These are phyloP conservation scores for Scaptomyza tumidula DNA, from an alignment of 2,888 invertebrate species.

Conservation along the genomic window DNA sequence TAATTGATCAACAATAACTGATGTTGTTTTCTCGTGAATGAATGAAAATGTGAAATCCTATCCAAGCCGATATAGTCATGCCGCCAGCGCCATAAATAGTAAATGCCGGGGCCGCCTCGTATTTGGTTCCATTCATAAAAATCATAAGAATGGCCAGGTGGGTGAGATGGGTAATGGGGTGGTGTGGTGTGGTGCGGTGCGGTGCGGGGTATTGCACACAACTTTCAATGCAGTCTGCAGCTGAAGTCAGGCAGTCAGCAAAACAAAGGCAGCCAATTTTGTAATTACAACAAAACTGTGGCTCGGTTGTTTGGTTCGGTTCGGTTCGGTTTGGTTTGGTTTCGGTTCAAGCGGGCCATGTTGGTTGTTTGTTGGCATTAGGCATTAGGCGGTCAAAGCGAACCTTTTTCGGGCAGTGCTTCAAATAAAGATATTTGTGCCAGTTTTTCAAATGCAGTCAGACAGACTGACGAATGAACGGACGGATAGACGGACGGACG, in stretches of 20 bases:
- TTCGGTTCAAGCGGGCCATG: slow-evolving; percentile 19
- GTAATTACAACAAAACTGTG: slow-evolving; percentile 67
- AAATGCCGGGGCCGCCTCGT: slow-evolving; percentile 43
- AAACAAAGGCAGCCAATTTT: slow-evolving; percentile 59
- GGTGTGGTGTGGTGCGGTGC: background rate
- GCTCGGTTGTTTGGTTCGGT: slow-evolving; percentile 5
- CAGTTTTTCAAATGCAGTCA: slow-evolving; percentile 52
- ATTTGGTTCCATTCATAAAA: slow-evolving; percentile 76
- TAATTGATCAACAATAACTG: slow-evolving; percentile 60
- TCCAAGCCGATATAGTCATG: slow-evolving; percentile 50
- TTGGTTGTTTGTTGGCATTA: slow-evolving; percentile 28
- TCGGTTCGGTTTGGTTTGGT: background rate
- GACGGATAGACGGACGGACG: background rate
- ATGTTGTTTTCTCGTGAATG: slow-evolving; percentile 69
- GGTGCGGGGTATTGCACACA: slow-evolving; percentile 9
- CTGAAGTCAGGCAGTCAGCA: no score
- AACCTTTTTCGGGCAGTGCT: slow-evolving; percentile 49
- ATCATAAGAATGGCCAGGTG: slow-evolving; percentile 40
- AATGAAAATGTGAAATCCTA: slow-evolving; percentile 77
- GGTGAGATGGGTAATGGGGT: background rate
- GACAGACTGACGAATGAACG: no score
- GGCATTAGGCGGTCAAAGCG: slow-evolving; percentile 44
- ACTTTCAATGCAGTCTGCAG: slow-evolving; percentile 60
- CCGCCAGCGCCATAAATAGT: slow-evolving; percentile 63
- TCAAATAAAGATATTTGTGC: slow-evolving; percentile 74